Evolutionary conservation across 23 tunicate species (phyloP).

Genomic region (Trididemnum nubilum): DNA sequence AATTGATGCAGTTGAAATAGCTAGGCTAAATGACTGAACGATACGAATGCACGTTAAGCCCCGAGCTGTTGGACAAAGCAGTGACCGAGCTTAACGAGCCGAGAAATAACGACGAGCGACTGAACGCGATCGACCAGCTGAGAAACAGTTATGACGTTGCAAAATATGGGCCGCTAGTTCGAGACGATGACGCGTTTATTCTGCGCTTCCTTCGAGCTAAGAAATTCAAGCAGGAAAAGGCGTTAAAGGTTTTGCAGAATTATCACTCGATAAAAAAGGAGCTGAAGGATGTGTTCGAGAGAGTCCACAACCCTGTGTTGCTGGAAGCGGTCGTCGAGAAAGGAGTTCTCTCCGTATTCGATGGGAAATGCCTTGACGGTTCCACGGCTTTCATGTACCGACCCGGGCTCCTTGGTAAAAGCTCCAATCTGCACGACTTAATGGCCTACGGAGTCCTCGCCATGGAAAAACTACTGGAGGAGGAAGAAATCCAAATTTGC

Average conservation of each 20-base stretch:
- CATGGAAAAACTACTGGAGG: constrained; percentile 71
- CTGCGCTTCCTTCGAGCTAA: constrained; percentile 84
- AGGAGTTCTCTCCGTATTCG: constrained; percentile 39
- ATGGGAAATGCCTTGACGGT: constrained; percentile 57
- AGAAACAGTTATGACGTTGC: constrained; percentile 47
- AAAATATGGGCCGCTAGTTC: constrained; percentile 56
- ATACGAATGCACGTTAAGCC: constrained; percentile 71
- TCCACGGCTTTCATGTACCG: constrained; percentile 42
- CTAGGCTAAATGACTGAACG: constrained; percentile 33
- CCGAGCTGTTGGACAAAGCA: constrained; percentile 76
- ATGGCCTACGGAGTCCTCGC: constrained; percentile 59
- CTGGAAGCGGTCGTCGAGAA: constrained; percentile 36
- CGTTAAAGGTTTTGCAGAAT: constrained; percentile 68
- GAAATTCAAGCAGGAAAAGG: constrained; percentile 86
- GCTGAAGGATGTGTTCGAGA: constrained; percentile 57
- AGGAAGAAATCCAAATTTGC: constrained; percentile 61
- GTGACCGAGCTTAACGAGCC: constrained; percentile 86
- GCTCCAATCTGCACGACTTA: constrained; percentile 48
- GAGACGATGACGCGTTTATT: constrained; percentile 68
- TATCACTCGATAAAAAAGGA: constrained; percentile 63
- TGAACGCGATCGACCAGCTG: constrained; percentile 78
- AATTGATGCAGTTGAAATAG: too few relatives aligned
- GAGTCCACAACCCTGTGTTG: constrained; percentile 64
- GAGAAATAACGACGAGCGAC: constrained; percentile 60
- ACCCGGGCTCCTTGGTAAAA: constrained; percentile 25